Evolutionary conservation across 2,113 vertebrate genomes (phyloP), one percentile per base, ranked within the genome.

Genomic region (Melozone crissalis): DNA sequence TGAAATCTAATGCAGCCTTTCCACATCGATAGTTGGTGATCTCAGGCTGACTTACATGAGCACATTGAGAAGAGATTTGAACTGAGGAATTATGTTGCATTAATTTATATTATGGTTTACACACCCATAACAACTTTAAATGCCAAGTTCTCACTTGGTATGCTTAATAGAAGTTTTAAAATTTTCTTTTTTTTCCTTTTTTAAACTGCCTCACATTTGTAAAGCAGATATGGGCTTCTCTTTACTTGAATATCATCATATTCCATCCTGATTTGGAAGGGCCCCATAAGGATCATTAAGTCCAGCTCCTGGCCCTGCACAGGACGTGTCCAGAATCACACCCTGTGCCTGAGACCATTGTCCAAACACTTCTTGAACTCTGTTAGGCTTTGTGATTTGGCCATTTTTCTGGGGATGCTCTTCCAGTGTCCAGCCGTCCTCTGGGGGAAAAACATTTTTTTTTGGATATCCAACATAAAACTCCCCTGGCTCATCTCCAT

Each of bases 11-110:
- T 19, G 7, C 62, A 62, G 44, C n/a, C 31, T 71, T 84, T 67
- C 39, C 1, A 0, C 21, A 77, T 41, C 39, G 72, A 17, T 21
- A 44, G 4, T 49, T 84, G 71, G 35, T 84, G 41, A 37, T 75
- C 44, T 94, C 16, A 63, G n/a, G 20, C 47, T 81, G 27, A 18
- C 27, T 37, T 44, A 44, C 19, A 49, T 43, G 67, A 52, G 4
- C 15, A 78, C 30, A 41, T 54, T 68, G 66, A 81, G 87, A 87
- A 89, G 8, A 80, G 11, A 92, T 67, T 77, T 78, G 57, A 92
- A 68, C 44, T n/a, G 7, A 84, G 61, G 33, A 78, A 79, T 49
- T 77, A 6, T 55, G 39, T 77, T 75, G 11, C 55, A 51, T 74
- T 86, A 59, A 69, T 59, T 57, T 67, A 13, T 69, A 68, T 59